Base-by-base conservation (phyloP, 53 echinoderm and acorn worm genomes). In the Paelopatides confundens region DNA sequence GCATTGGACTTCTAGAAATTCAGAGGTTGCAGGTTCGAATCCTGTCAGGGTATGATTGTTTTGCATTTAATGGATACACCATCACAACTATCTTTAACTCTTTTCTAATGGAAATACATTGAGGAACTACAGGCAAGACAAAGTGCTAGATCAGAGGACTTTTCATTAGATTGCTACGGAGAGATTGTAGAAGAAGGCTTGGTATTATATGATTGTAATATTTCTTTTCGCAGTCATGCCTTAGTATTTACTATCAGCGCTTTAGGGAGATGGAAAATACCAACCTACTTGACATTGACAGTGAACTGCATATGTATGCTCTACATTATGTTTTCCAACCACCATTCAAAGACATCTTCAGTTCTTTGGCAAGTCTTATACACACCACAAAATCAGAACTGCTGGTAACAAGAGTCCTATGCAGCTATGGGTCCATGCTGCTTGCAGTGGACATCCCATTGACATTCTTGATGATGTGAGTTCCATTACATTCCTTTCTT, bases 281-380 rank as follows among this genome's bases (percentile, higher is more conserved):
- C 15, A 53, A 65, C n/a, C 29, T 83, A 30, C 26, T 83, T 8
- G 36, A 83, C 65, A 29, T 64, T 1, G 84, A 83, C 26, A 35
- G 31, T 83, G 84, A 83, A 11, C 11, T 62, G 6, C 63, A 63
- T 40, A 29, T 82, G 1, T 82, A 64, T 82, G 36, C 63, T 24
- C 84, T 83, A 14, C 84, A 83, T 34, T 31, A 40, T 63, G 84
- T 83, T 2, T 54, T 54, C 23, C 14, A 54, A 18, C 54, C 54
- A 54, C 54, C 54, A 54, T 54, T 14, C 54, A 54, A 18, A 54
- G 17, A 54, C 15, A 13, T 54, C 54, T 54, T 4, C 2, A 54
- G 12, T 13, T n/a, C 12, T 54, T 54, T 17, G 12, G 54, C 18
- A 17, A 54, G 54, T 54, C 54, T 14, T 54, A 54, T 54, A 5